Evolutionary conservation across 2,888 invertebrate genomes (phyloP), one percentile per base, ranked within the genome.

Genomic region (Yponomeuta malinellus): DNA sequence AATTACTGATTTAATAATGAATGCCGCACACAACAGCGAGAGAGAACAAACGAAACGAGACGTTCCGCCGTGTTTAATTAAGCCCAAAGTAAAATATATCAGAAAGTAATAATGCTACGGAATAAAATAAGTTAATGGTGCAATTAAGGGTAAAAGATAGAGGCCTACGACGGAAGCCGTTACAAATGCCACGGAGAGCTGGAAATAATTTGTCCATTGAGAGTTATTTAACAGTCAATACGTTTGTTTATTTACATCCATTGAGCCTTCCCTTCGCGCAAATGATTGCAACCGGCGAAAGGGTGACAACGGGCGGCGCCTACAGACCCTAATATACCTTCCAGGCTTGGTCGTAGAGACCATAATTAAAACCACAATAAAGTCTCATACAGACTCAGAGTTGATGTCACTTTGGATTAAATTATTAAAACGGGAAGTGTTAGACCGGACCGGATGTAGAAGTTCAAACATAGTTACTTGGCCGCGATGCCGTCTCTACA

Each of bases 391-490:
- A 73, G 73, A 74, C 72, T 74, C 70, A 73, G 70, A 76, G 78
- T 75, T 78, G 75, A 76, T 79, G 76, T 79, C 76, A 77, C 79
- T 80, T 77, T 78, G 76, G 78, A 76, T 81, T 85, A 80, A 85
- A 86, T 87, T 84, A 86, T 85, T 87, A 84, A 87, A 86, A 83
- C 83, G 81, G 81, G 81, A 83, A 83, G 84, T 5, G 2, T 15
- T 86, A 85, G 84, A 84, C 85, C 82, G 79, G 82, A 80, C 76
- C 76, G 83, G 85, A 86, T 15, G 52, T 81, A 78, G 83, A 84
- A 86, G 85, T 86, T 77, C 77, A 78, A 84, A 82, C 77, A 12
- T 59, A 59, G 15, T 12, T 59, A 15, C 15, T 15, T 59, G 52
- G 43, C 43, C 43, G 43, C 43, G 43, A 43, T 5, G 43, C 8